Evolutionary conservation across 1,140 invertebrate genomes (phyloP), one percentile per base, ranked within the genome.

Genomic region (Formica selysi): DNA sequence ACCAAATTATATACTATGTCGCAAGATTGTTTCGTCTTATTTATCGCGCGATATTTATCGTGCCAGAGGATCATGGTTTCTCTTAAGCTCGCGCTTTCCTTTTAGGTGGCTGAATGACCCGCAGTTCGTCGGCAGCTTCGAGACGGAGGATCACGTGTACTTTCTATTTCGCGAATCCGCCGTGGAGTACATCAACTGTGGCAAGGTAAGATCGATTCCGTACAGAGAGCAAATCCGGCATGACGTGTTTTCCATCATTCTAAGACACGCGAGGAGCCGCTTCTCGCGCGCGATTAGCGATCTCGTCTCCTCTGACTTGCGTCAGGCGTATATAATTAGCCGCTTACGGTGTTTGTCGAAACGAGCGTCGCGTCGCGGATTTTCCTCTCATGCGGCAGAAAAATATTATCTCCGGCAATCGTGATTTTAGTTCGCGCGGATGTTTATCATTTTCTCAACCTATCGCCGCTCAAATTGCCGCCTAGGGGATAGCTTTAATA

Each of bases 171-270:
- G 98, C 78, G 98, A 99, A 95, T 96, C 97, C 10, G 98, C 98
- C 22, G 97, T 98, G 1, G 98, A 99, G 94, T 98, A 98, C 93
- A 98, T 98, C 89, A 99, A 98, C 93, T 99, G 98, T 95, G 98
- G 98, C 91, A 99, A 99, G 96, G 97, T 98, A 95, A 93, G n/a
- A 84, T 65, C 74, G 32, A 74, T 36, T 57, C 38, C n/a, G 54
- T 16, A 51, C 48, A 16, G 4, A 44, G 38, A 38, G 29, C 61
- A 83, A 51, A 83, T 83, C 54, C 79, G 26, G 38, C 78, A 36
- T 81, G 79, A 83, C 67, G 65, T 36, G 59, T 61, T 10, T 8
- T 41, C 26, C 22, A 51, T 85, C 80, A 32, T n/a, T 11, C 16
- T n/a, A 32, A 29, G 26, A 62, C 44, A 54, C 76, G 78, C 22